Percentiles rank a stretch among this genome's conserved stretches.
These are phyloP conservation scores for Agonopterix alstromeriana DNA, from an alignment of 2,888 invertebrate species.

Conservation along the genomic window DNA sequence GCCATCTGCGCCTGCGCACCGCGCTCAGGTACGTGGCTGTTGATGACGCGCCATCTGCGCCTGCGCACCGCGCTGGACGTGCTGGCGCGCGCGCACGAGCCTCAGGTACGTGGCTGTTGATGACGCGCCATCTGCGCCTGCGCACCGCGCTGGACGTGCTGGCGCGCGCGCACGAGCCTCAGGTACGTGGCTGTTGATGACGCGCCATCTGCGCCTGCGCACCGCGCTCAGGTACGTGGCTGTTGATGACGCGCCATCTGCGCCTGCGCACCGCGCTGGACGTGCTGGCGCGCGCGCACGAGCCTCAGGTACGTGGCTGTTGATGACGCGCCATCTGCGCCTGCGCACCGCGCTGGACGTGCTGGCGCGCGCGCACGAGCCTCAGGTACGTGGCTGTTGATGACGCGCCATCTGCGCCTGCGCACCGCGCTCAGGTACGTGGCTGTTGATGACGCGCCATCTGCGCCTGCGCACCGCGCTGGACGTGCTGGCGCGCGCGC, in stretches of 20 bases:
- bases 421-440: constrained; percentile 80
- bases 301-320: constrained; percentile 21
- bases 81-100: constrained; percentile 52
- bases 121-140: constrained; percentile 82
- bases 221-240: constrained; percentile 77
- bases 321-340: constrained; percentile 79
- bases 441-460: constrained; percentile 68
- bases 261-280: constrained; percentile 90
- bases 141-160: constrained; percentile 91
- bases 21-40: constrained; percentile 2
- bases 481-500: constrained; percentile 87
- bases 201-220: constrained; percentile 84
- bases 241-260: constrained; percentile 77
- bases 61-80: background rate
- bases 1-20: background rate
- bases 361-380: constrained; percentile 81
- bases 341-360: constrained; percentile 91
- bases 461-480: constrained; percentile 90
- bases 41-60: too few species aligned
- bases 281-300: constrained; percentile 84
- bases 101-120: constrained; percentile 12
- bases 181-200: background rate
- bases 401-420: constrained; percentile 82
- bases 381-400: constrained; percentile 12
- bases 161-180: constrained; percentile 77